Conservation (phyloP, 1,140 invertebrate species). For the Megalonaias nervosa region DNA sequence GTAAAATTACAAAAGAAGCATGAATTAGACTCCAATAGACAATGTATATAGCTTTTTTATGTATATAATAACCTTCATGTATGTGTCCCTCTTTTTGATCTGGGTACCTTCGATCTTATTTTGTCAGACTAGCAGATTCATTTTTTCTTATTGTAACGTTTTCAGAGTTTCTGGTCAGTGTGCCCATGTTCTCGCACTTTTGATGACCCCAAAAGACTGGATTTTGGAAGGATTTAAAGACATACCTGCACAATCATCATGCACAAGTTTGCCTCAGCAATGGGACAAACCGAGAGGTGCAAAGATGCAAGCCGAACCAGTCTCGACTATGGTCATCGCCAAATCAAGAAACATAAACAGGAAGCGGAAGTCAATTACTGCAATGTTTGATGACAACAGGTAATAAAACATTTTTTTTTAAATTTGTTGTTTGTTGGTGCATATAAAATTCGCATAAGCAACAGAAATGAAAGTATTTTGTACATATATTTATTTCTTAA, state of each 20-base stretch:
- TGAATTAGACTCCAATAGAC: too few species aligned
- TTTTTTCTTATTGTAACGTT: neutral
- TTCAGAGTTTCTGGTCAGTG: too few species aligned
- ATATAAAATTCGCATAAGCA: too few species aligned
- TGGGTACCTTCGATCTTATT: neutral
- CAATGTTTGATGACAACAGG: conserved; percentile 19
- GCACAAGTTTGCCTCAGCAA: too few species aligned
- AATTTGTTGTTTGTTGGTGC: too few species aligned
- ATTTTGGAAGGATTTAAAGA: too few species aligned
- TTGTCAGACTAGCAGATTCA: neutral
- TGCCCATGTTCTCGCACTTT: too few species aligned
- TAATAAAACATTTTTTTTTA: neutral
- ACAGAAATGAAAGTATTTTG: too few species aligned
- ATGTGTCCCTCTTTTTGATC: neutral
- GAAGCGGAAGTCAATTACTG: conserved; percentile 4
- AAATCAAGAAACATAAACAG: conserved; percentile 1
- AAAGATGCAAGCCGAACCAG: conserved; percentile 14
- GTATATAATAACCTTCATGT: too few species aligned
- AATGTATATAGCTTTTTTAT: neutral
- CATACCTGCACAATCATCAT: too few species aligned
- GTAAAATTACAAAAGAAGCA: neutral
- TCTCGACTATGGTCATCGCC: conserved; percentile 17
- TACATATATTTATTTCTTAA: too few species aligned
- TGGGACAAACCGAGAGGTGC: conserved; percentile 15
- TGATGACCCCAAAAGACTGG: too few species aligned